Evolutionary conservation across 2,888 invertebrate species (phyloP).

Genomic region (Gasteruption jaculator): DNA sequence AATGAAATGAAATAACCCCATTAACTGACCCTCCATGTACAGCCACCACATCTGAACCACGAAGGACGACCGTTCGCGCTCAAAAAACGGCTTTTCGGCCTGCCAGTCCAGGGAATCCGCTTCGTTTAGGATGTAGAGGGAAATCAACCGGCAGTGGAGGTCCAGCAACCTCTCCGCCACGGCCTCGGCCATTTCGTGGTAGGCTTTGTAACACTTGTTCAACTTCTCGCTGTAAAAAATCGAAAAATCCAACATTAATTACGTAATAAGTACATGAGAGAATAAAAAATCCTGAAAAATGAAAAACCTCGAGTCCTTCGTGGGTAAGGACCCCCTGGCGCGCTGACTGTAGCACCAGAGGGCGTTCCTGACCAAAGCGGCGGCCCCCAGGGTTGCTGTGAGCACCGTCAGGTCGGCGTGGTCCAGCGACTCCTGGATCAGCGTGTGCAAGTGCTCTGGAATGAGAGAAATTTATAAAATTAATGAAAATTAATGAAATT

Average conservation of each 20-base stretch:
- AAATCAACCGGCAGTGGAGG: conserved; percentile 72
- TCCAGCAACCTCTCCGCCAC: conserved; percentile 77
- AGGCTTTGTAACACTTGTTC: conserved; percentile 65
- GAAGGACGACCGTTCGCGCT: conserved; percentile 73
- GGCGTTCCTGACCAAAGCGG: conserved; percentile 73
- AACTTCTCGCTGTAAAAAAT: conserved; percentile 38
- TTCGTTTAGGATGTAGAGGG: conserved; percentile 78
- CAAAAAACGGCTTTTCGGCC: conserved; percentile 61
- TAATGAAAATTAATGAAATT: background rate
- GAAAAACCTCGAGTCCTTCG: conserved; percentile 14
- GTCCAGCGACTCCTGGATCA: conserved; percentile 80
- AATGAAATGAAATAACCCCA: background rate
- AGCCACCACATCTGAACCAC: conserved; percentile 87
- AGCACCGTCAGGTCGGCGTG: conserved; percentile 78
- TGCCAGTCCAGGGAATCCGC: conserved; percentile 76
- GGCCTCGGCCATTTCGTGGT: conserved; percentile 79
- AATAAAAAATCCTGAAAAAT: background rate
- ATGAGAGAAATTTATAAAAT: conserved; percentile 11
- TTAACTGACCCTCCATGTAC: conserved; percentile 68
- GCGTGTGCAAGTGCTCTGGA: conserved; percentile 70
- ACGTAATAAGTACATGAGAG: background rate
- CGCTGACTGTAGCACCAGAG: conserved; percentile 72
- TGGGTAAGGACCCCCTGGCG: conserved; percentile 45
- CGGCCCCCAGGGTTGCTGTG: conserved; percentile 77
- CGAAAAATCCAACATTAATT: background rate